A percentile compares a stretch with the other conserved stretches of the same genome.
Evolutionary conservation across 1,140 invertebrate genomes (phyloP).

Genomic region (Euura saliciscinereae): DNA sequence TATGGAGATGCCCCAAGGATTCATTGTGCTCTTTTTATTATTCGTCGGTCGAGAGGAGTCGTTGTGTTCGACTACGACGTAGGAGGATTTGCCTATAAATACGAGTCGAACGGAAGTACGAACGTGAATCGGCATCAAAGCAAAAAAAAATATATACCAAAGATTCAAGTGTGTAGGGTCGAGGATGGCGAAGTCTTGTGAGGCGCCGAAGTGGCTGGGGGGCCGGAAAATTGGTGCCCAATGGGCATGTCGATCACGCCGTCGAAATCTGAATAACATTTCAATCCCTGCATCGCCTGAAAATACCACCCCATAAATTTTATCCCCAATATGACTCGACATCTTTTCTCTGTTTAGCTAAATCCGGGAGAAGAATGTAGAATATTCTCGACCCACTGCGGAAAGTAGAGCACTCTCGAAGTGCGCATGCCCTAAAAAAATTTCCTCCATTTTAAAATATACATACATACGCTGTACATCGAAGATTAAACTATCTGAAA

Average conservation of each 20-base stretch:
- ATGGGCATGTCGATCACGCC: not conserved
- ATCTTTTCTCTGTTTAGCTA: not conserved
- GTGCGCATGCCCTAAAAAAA: too few relatives aligned
- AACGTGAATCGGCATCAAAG: constrained; percentile 8
- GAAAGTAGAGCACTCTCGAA: not conserved
- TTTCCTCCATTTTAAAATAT: too few relatives aligned
- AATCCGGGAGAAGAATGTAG: not conserved
- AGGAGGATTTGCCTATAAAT: constrained; percentile 14
- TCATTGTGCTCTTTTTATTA: constrained; percentile 7
- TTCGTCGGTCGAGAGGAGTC: not conserved
- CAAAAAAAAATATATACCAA: not conserved
- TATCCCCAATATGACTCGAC: not conserved
- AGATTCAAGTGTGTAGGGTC: not conserved
- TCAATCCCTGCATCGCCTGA: not conserved
- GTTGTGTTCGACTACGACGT: not conserved
- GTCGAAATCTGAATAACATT: constrained; percentile 1
- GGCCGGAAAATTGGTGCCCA: constrained; percentile 12
- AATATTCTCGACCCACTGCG: not conserved
- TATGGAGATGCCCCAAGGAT: constrained; percentile 9
- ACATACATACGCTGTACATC: too few relatives aligned
- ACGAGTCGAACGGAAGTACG: constrained; percentile 4
- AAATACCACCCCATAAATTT: not conserved
- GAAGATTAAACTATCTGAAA: too few relatives aligned
- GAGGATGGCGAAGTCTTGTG: not conserved
- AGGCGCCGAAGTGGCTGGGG: constrained; percentile 3